Evolutionary conservation across 2,888 invertebrate species (phyloP).

Genomic region (Polyploca ridens): DNA sequence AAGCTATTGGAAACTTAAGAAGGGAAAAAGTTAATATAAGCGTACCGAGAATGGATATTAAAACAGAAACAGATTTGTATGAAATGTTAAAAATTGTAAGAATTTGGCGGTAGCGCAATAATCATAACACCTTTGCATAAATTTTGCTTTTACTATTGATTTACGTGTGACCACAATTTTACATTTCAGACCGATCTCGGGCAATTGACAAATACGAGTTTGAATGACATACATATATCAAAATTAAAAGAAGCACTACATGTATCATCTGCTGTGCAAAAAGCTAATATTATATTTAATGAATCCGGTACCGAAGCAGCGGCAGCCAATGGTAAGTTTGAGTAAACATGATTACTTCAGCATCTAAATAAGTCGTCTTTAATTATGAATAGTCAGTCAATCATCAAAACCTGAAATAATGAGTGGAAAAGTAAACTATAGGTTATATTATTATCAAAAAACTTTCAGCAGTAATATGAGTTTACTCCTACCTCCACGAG

Average conservation of each 20-base stretch:
- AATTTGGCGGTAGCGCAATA: background rate
- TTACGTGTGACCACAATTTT: background rate
- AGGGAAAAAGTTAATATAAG: constrained; percentile 28
- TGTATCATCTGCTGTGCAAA: constrained; percentile 51
- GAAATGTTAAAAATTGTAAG: constrained; percentile 43
- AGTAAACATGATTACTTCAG: background rate
- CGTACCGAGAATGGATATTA: constrained; percentile 42
- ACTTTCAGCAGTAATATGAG: constrained; percentile 34
- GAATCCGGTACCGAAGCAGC: constrained; percentile 66
- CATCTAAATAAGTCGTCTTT: no score
- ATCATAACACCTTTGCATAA: no score
- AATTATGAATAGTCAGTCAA: no score
- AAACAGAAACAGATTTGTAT: constrained; percentile 34
- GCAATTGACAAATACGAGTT: constrained; percentile 37
- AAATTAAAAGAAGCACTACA: constrained; percentile 30
- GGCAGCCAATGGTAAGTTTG: constrained; percentile 58
- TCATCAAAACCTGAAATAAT: no score
- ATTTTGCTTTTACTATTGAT: background rate
- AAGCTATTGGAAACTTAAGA: constrained; percentile 21
- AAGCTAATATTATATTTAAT: constrained; percentile 46
- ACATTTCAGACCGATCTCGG: constrained; percentile 41
- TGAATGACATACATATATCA: constrained; percentile 46
- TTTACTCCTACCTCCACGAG: constrained; percentile 18
- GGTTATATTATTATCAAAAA: background rate
- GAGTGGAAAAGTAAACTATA: no score